These are phyloP conservation scores for Propithecus coquereli DNA, from an alignment of 2,113 vertebrate species.

Conservation along the genomic window DNA sequence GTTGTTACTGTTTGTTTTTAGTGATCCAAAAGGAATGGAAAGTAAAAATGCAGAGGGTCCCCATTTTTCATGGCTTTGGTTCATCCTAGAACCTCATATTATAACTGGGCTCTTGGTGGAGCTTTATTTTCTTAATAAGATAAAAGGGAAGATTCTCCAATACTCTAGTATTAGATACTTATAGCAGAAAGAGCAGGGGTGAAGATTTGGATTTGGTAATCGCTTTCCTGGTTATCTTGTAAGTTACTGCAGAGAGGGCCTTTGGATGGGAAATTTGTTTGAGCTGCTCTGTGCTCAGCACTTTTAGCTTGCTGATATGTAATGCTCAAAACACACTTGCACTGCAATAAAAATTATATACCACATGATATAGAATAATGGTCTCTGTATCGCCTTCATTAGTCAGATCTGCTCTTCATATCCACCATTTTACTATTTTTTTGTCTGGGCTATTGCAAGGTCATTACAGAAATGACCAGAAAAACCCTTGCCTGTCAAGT, in stretches of 20 bases:
- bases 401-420: not conserved
- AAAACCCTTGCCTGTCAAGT: not conserved
- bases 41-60: not conserved
- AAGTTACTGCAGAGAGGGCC: not conserved
- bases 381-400: not conserved
- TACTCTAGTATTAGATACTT: not conserved
- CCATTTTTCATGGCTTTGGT: not conserved
- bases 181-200: not conserved
- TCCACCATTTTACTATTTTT: not conserved
- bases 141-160: not conserved
- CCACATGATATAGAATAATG: not conserved
- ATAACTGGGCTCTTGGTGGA: not conserved
- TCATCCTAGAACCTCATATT: not conserved
- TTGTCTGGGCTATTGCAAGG: not conserved
- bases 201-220: not conserved
- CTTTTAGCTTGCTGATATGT: conserved; percentile 6
- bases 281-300: not conserved
- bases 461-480: conserved; percentile 26
- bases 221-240: not conserved
- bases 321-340: not conserved
- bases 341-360: conserved; percentile 12
- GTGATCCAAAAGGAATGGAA: not conserved
- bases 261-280: not conserved
- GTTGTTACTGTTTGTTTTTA: not conserved
- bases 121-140: not conserved